Evolutionary conservation across 2,797 vertebrate species (phyloP).

Genomic region (Lacerta viridis): DNA sequence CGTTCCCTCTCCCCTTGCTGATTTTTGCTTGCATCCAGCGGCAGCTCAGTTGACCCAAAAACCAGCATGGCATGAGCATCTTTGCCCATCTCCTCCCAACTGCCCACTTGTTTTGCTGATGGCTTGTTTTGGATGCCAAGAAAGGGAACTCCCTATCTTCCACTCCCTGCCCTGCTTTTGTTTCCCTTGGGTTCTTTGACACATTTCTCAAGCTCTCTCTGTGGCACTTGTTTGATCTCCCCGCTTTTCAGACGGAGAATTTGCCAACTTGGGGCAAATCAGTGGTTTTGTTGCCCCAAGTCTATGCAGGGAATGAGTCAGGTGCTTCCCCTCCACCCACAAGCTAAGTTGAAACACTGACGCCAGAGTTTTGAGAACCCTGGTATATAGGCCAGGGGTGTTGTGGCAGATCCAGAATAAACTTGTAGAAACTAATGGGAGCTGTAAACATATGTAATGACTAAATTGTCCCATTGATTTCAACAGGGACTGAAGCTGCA

Average conservation of each 20-base stretch:
- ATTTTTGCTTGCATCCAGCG: neutral
- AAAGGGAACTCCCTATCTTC: neutral
- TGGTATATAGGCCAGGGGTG: neutral
- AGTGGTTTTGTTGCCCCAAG: neutral
- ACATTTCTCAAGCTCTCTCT: neutral
- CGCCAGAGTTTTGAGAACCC: neutral
- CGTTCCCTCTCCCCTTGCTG: neutral
- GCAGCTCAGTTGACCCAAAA: conserved; percentile 18
- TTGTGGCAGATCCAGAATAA: too few relatives aligned
- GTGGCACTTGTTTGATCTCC: neutral
- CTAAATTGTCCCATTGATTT: too few relatives aligned
- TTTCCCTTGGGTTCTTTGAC: neutral
- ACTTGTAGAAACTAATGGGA: too few relatives aligned
- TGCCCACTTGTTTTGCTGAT: neutral
- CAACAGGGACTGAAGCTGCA: too few relatives aligned
- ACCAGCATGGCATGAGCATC: neutral
- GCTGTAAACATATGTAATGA: too few relatives aligned
- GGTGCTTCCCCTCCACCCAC: neutral
- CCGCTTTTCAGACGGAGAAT: neutral
- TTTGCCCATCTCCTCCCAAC: neutral
- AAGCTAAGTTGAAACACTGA: neutral
- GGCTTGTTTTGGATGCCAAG: conserved; percentile 14
- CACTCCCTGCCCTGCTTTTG: neutral
- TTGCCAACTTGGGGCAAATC: neutral
- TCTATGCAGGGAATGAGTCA: neutral